A percentile compares a stretch with the other conserved stretches of the same genome.
Conservation (phyloP, 2,797 vertebrate genomes). For the Tadarida brasiliensis region DNA sequence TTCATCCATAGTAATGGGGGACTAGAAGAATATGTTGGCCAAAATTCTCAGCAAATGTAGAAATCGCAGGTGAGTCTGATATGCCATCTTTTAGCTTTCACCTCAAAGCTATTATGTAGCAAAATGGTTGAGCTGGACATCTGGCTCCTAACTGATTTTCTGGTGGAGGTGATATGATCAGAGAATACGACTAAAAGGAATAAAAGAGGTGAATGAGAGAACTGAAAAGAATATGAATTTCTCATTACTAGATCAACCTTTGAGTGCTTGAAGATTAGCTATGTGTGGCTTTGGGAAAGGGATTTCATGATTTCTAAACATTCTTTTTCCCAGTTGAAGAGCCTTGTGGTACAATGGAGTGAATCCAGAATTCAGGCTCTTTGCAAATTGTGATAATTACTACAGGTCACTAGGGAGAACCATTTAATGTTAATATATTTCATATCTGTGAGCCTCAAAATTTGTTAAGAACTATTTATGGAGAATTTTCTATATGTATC, state of each 20-base stretch:
- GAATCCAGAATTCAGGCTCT: neutral
- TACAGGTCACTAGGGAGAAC: neutral
- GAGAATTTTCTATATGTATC: neutral
- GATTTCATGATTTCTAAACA: constrained; percentile 16
- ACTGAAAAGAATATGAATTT: neutral
- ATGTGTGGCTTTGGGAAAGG: neutral
- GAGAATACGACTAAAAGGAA: neutral
- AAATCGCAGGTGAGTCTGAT: neutral
- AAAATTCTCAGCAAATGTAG: constrained; percentile 28
- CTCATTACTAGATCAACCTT: neutral
- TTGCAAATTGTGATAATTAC: neutral
- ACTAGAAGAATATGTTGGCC: neutral
- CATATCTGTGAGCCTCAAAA: neutral
- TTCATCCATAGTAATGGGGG: neutral
- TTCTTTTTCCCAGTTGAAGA: neutral
- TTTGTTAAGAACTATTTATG: constrained; percentile 5
- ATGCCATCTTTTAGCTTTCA: neutral
- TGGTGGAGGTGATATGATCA: neutral
- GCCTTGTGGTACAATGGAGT: neutral
- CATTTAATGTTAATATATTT: neutral
- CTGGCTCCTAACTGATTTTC: neutral
- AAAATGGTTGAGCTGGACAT: neutral
- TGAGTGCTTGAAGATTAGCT: neutral
- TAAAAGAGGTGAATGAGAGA: neutral
- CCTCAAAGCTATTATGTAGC: neutral